Conservation (phyloP, 2,797 vertebrate species). For the Rallus crepitans region DNA sequence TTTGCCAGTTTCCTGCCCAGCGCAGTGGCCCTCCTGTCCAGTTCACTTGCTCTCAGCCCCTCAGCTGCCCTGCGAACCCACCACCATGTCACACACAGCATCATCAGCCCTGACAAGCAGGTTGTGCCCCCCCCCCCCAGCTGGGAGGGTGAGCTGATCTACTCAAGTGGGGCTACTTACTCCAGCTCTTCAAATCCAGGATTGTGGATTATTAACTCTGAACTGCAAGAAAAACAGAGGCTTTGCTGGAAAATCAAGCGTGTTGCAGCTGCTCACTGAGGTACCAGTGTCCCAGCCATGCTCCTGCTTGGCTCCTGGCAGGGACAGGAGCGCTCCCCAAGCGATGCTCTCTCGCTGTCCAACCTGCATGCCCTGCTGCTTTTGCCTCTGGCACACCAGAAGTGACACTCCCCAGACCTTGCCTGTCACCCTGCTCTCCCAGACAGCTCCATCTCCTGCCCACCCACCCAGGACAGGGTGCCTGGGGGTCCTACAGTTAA, state of each 20-base stretch:
- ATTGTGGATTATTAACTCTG: conserved; percentile 84
- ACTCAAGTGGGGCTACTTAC: conserved; percentile 71
- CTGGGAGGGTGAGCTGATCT: not conserved
- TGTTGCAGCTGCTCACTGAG: rapidly evolving
- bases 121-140: not conserved
- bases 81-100: rapidly evolving
- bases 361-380: not conserved
- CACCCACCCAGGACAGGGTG: too few species aligned
- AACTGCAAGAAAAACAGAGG: conserved; percentile 73
- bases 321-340: not conserved
- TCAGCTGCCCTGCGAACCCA: conserved; percentile 7
- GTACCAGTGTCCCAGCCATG: not conserved
- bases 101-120: rapidly evolving
- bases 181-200: conserved; percentile 81
- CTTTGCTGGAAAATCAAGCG: not conserved
- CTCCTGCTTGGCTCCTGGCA: not conserved
- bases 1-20: conserved; percentile 85
- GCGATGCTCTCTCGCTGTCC: not conserved
- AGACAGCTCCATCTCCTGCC: not conserved
- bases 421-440: not conserved
- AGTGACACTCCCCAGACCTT: not conserved
- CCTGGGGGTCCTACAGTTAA: not conserved
- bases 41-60: conserved; percentile 29
- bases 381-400: not conserved
- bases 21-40: conserved; percentile 81